Conservation (phyloP, 2,797 vertebrate genomes). For the Hypotaenidia okinawae region DNA sequence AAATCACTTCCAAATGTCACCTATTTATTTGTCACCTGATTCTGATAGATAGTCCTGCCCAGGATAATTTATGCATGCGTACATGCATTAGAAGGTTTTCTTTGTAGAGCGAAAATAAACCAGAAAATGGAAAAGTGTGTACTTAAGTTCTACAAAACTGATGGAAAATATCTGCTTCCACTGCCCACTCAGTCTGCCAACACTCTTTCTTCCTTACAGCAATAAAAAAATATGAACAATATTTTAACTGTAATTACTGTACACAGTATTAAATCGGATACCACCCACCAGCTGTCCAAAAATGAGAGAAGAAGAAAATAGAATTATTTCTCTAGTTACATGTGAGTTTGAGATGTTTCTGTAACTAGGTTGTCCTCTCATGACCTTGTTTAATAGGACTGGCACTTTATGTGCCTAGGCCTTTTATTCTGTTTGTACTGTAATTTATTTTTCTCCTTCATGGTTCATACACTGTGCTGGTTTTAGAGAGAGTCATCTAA, state of each 20-base stretch:
- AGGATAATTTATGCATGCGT: neutral
- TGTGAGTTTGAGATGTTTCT: neutral
- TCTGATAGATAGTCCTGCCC: neutral
- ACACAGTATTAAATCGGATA: conserved; percentile 58
- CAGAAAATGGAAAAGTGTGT: neutral
- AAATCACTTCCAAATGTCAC: conserved; percentile 9
- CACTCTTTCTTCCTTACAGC: conserved; percentile 25
- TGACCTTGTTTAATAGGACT: conserved; percentile 19
- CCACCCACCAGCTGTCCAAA: conserved; percentile 62
- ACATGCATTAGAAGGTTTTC: neutral
- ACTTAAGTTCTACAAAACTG: neutral
- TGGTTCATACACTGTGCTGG: neutral
- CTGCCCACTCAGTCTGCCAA: conserved; percentile 66
- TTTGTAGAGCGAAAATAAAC: neutral
- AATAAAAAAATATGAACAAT: conserved; percentile 56
- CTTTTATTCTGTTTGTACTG: neutral
- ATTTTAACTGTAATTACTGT: conserved; percentile 71
- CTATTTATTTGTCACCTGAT: conserved; percentile 36
- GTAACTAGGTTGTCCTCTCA: conserved; percentile 21
- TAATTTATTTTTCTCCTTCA: conserved; percentile 28
- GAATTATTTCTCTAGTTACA: neutral
- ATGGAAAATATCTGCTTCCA: conserved; percentile 53
- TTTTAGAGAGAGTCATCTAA: neutral
- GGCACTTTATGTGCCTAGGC: neutral
- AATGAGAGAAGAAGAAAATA: conserved; percentile 32